phyloP scores from a whole-genome alignment of 1,140 invertebrate species.

The Cotesia chilonis region DNA sequence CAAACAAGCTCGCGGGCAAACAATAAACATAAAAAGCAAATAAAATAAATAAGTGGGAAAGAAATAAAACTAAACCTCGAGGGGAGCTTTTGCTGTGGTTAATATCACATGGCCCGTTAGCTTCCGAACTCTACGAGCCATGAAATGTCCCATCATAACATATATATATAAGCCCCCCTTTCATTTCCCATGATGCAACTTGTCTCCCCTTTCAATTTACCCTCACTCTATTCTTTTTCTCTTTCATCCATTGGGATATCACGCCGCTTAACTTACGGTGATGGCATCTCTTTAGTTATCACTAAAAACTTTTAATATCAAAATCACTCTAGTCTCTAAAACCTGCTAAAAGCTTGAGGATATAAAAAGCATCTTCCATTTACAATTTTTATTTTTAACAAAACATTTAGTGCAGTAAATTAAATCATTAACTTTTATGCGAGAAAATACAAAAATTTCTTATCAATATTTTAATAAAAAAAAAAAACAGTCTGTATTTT shows the following conservation, averaged over 20 bases:
- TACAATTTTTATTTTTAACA: background rate
- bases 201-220: slow-evolving; percentile 26
- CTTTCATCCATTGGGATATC: slow-evolving; percentile 1
- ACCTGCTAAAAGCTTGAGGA: no score
- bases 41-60: slow-evolving; percentile 29
- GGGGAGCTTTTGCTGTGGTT: slow-evolving; percentile 46
- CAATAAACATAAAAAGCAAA: slow-evolving; percentile 34
- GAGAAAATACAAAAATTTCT: no score
- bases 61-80: slow-evolving; percentile 30
- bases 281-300: background rate
- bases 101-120: slow-evolving; percentile 62
- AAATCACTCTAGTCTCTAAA: no score
- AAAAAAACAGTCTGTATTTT: no score
- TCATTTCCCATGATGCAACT: slow-evolving; percentile 46
- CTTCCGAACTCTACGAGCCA: slow-evolving; percentile 56
- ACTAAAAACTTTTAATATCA: no score
- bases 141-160: slow-evolving; percentile 64
- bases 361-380: background rate
- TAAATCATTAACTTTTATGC: no score
- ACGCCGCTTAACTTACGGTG: slow-evolving; percentile 19
- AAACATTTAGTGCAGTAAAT: background rate
- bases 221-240: slow-evolving; percentile 23
- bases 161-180: slow-evolving; percentile 44
- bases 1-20: slow-evolving; percentile 45
- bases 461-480: no score